A percentile compares a stretch with the other conserved stretches of the same genome.
phyloP scores from a whole-genome alignment of 2,113 vertebrate genomes.

The Hemibagrus wyckioides region DNA sequence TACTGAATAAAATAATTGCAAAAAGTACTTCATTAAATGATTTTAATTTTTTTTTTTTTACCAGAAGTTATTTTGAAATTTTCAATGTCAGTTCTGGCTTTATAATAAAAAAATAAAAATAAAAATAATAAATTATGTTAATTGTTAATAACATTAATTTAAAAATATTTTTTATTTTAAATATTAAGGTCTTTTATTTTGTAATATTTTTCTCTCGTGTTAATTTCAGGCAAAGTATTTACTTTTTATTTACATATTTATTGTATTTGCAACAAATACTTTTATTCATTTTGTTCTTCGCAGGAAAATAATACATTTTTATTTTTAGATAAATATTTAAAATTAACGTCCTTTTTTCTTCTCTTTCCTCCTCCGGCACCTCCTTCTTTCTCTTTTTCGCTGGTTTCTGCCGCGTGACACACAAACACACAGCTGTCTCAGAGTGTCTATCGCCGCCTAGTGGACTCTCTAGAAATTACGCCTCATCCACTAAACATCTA shows the following conservation, averaged over 20 bases:
- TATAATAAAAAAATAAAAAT: no score
- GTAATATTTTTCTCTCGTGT: no score
- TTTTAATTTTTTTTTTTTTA: background rate
- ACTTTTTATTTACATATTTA: no score
- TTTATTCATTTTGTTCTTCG: background rate
- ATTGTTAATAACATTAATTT: no score
- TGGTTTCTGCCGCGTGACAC: background rate
- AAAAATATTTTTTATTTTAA: background rate
- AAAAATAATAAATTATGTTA: background rate
- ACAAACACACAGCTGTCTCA: background rate
- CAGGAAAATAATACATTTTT: background rate
- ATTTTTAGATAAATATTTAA: background rate
- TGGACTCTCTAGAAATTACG: background rate
- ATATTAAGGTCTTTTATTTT: background rate
- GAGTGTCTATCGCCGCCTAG: background rate
- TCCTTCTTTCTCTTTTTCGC: background rate
- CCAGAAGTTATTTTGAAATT: background rate
- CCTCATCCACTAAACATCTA: background rate
- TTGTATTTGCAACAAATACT: no score
- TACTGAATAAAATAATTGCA: no score
- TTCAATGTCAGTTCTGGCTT: no score
- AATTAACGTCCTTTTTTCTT: background rate
- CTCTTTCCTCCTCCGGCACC: background rate
- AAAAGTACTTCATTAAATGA: background rate
- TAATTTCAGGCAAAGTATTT: no score